Evolutionary conservation across 2,888 invertebrate genomes (phyloP).

Genomic region (Chalcosyrphus nemorum): DNA sequence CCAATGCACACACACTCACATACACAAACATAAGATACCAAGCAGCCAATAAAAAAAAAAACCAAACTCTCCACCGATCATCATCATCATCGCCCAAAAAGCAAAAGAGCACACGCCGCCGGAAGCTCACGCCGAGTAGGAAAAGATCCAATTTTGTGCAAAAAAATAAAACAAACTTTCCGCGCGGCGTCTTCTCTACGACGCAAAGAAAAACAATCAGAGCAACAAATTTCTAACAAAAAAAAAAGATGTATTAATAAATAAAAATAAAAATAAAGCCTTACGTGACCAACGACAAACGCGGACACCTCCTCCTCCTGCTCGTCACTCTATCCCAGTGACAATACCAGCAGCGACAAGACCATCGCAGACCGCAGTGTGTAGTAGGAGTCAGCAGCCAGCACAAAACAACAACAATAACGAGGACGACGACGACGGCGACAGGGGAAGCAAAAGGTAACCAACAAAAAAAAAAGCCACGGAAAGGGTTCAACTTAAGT

Average conservation of each 20-base stretch:
- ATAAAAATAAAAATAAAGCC: conserved; percentile 71
- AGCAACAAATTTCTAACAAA: conserved; percentile 40
- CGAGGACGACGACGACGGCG: conserved; percentile 23
- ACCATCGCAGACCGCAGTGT: conserved; percentile 30
- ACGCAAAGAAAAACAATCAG: conserved; percentile 18
- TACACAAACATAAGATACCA: too few relatives aligned
- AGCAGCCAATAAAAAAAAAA: conserved; percentile 5
- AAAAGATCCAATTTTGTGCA: background rate
- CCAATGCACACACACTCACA: conserved; percentile 40
- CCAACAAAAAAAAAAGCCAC: conserved; percentile 53
- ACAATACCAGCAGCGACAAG: conserved; percentile 15
- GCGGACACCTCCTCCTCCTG: conserved; percentile 34
- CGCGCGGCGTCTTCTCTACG: conserved; percentile 20
- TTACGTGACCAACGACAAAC: conserved; percentile 68
- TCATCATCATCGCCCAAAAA: background rate
- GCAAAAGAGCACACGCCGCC: background rate
- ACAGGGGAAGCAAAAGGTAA: too few relatives aligned
- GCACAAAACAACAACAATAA: conserved; percentile 28
- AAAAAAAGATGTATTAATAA: conserved; percentile 64
- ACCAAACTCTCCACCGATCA: conserved; percentile 17
- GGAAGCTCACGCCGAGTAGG: conserved; percentile 16
- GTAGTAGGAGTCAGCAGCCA: conserved; percentile 28
- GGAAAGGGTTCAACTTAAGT: conserved; percentile 35
- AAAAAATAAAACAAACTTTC: conserved; percentile 27
- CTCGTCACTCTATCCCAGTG: too few relatives aligned